Conservation (phyloP, 2,797 vertebrate species). For the Synaphobranchus kaupii region DNA sequence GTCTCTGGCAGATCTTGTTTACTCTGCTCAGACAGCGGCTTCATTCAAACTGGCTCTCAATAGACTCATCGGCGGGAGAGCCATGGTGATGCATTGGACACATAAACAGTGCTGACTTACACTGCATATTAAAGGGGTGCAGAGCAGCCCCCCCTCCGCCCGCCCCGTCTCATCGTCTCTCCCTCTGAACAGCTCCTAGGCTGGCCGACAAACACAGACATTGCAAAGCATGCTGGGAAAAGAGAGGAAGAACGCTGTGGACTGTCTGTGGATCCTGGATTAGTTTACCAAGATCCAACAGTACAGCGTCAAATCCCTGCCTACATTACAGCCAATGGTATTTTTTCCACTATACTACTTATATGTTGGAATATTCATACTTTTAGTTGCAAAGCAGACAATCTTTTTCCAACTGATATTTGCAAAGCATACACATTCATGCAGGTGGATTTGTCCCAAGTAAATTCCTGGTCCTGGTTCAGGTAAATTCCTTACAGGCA, state of each 20-base stretch:
- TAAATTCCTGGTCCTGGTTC: too few relatives aligned
- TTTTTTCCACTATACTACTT: too few relatives aligned
- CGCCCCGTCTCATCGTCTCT: not conserved
- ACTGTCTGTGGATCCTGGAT: not conserved
- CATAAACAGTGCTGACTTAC: conserved; percentile 56
- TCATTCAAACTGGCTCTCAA: conserved; percentile 65
- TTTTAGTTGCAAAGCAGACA: too few relatives aligned
- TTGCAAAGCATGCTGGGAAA: not conserved
- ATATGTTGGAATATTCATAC: too few relatives aligned
- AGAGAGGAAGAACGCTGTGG: not conserved
- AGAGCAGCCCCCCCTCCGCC: conserved; percentile 10
- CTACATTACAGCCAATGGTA: too few relatives aligned
- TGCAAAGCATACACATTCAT: too few relatives aligned
- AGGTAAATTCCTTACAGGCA: too few relatives aligned
- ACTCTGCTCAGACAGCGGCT: conserved; percentile 55
- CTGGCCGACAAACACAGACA: not conserved
- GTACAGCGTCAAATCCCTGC: too few relatives aligned
- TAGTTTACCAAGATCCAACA: too few relatives aligned
- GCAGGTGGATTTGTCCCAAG: too few relatives aligned
- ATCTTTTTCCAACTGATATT: too few relatives aligned
- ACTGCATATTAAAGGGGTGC: conserved; percentile 56
- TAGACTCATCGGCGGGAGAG: conserved; percentile 63
- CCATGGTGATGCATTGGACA: conserved; percentile 61
- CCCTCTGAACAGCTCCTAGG: not conserved
- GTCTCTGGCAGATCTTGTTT: conserved; percentile 65